phyloP scores from a whole-genome alignment of 2,113 vertebrate genomes.

The Amphilophus citrinellus region DNA sequence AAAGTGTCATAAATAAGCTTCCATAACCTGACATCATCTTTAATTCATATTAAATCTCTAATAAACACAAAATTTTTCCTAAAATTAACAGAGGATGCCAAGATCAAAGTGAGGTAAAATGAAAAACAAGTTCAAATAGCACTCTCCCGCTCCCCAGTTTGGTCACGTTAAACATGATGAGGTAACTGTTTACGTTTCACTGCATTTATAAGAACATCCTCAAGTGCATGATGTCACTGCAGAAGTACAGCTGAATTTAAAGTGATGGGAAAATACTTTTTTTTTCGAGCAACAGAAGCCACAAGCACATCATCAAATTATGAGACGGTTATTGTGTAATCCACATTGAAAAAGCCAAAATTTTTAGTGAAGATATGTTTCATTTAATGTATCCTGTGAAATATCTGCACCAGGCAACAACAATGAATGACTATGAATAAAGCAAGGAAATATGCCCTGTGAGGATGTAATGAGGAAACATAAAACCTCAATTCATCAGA shows the following conservation, averaged over 20 bases:
- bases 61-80: neutral
- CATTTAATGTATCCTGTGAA: constrained; percentile 1
- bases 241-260: neutral
- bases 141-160: neutral
- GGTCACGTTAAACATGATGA: neutral
- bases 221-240: neutral
- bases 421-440: constrained; percentile 4
- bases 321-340: neutral
- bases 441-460: neutral
- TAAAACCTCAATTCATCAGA: constrained; percentile 23
- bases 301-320: no score
- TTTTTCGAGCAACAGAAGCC: no score
- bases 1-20: no score
- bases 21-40: neutral
- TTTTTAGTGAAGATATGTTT: constrained; percentile 15
- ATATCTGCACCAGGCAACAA: neutral
- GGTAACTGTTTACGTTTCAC: neutral
- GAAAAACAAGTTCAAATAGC: neutral
- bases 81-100: neutral
- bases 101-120: neutral
- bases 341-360: constrained; percentile 1
- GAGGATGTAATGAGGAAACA: constrained; percentile 37
- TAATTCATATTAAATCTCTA: neutral
- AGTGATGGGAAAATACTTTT: neutral
- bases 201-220: constrained; percentile 2